Evolutionary conservation across 37 sponge, comb jelly and placozoan species (phyloP), one percentile per base, ranked within the genome.

Genomic region (Chondrosia reniformis): DNA sequence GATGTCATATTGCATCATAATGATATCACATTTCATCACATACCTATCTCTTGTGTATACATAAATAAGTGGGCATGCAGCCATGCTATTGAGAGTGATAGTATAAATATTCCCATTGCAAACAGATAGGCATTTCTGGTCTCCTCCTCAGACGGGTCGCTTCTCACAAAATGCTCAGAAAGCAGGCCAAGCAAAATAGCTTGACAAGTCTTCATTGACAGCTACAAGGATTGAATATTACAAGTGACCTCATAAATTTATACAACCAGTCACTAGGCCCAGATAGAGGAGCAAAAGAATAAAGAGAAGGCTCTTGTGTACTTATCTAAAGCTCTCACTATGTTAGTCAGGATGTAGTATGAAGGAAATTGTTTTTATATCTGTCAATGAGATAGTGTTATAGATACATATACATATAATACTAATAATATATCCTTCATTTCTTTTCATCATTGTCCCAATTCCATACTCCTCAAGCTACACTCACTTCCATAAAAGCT

Each of bases 111-210:
- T 71, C 87, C 87, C 33, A 74, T 40, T 49, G 84, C 84, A 73
- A 63, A 80, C 27, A 91, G 74, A 54, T 91, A 91, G 19, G 92
- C 88, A 80, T 71, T 57, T 56, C 83, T 81, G 31, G 83, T 82
- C 2, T 77, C 86, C 9, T 69, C 56, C 12, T 42, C 19, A 25
- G 83, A 79, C 8, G 74, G 74, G 24, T 81, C 82, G 12, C 42
- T 72, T n/a, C n/a, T n/a, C 24, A 39, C 41, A 72, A 72, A 72
- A 25, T 72, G 42, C 27, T 72, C 27, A 25, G 74, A 31, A 21
- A 72, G n/a, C 25, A 27, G 42, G 25, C 74, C 74, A 10, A 72
- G 45, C 38, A 72, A 19, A 21, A 72, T n/a, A 2, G 74, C 74
- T 37, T 28, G 58, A 6, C n/a, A 6, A 3, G 8, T 56, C 9